A percentile compares a stretch with the other conserved stretches of the same genome.
Conservation (phyloP, 1,140 invertebrate species). For the Drosophila biarmipes region DNA sequence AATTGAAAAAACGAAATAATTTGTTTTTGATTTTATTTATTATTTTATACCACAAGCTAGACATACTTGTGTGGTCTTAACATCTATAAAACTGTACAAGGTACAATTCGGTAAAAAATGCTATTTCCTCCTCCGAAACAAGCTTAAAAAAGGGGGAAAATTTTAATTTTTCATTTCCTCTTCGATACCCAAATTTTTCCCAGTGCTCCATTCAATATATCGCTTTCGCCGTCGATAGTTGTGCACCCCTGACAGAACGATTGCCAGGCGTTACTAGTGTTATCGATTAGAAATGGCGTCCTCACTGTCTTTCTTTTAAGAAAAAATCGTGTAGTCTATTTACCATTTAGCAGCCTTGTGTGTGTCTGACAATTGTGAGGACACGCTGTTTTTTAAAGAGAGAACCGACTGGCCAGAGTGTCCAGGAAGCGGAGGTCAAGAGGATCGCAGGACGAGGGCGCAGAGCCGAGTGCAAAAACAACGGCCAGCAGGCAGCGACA, state of each 20-base stretch:
- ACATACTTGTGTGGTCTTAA: too few species aligned
- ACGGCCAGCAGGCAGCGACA: constrained; percentile 66
- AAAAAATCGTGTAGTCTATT: constrained; percentile 51
- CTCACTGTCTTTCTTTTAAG: constrained; percentile 52
- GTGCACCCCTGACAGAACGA: constrained; percentile 18
- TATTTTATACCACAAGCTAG: too few species aligned
- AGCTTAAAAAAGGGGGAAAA: too few species aligned
- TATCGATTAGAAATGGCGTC: constrained; percentile 77
- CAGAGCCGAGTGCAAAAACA: constrained; percentile 77
- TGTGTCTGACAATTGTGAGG: constrained; percentile 40
- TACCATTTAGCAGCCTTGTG: constrained; percentile 53
- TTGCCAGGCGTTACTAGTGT: constrained; percentile 14
- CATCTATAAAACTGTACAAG: too few species aligned
- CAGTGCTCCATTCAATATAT: neutral
- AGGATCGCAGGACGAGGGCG: constrained; percentile 26
- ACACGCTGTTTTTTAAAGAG: constrained; percentile 24
- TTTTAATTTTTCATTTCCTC: neutral
- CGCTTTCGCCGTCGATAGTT: neutral
- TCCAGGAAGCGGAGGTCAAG: constrained; percentile 33
- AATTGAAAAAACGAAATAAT: neutral
- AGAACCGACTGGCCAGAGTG: constrained; percentile 36
- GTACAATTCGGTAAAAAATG: too few species aligned
- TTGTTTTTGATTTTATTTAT: too few species aligned
- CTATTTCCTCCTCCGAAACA: too few species aligned
- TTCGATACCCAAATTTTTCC: neutral